Evolutionary conservation across 1,140 invertebrate genomes (phyloP).

Genomic region (Sitophilus oryzae): DNA sequence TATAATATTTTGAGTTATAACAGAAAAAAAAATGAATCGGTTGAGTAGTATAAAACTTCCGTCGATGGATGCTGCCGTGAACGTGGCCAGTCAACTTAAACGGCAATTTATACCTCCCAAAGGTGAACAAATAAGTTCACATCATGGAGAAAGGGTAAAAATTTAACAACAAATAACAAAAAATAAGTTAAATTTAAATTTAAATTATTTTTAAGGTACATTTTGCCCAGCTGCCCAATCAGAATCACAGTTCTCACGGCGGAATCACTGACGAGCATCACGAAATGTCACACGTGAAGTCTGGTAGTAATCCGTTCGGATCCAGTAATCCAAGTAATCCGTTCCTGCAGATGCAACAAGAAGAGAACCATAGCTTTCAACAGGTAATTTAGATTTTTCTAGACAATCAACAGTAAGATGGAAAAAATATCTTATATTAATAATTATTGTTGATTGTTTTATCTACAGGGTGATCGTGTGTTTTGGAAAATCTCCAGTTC

Average conservation of each 20-base stretch:
- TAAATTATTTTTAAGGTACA: conserved; percentile 27
- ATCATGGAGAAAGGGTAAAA: conserved; percentile 36
- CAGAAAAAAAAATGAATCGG: conserved; percentile 49
- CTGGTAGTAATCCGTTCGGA: conserved; percentile 34
- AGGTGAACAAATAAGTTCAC: conserved; percentile 38
- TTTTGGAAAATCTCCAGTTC: too few relatives aligned
- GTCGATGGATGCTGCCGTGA: conserved; percentile 65
- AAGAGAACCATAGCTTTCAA: background rate
- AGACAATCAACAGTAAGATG: too few relatives aligned
- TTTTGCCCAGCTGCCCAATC: conserved; percentile 48
- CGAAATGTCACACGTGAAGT: conserved; percentile 49
- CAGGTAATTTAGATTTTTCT: too few relatives aligned
- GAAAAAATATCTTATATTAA: too few relatives aligned
- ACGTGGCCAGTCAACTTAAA: conserved; percentile 73
- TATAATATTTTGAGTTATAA: too few relatives aligned
- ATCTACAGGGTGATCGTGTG: too few relatives aligned
- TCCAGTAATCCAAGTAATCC: conserved; percentile 23
- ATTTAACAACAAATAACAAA: background rate
- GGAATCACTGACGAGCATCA: conserved; percentile 52
- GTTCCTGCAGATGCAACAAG: conserved; percentile 29
- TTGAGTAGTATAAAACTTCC: conserved; percentile 60
- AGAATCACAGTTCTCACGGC: conserved; percentile 53
- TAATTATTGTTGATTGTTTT: too few relatives aligned
- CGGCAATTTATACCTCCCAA: conserved; percentile 56
- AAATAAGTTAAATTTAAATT: background rate